Evolutionary conservation across 2,888 invertebrate genomes (phyloP), one percentile per base, ranked within the genome.

Genomic region (Melieria crassipennis): DNA sequence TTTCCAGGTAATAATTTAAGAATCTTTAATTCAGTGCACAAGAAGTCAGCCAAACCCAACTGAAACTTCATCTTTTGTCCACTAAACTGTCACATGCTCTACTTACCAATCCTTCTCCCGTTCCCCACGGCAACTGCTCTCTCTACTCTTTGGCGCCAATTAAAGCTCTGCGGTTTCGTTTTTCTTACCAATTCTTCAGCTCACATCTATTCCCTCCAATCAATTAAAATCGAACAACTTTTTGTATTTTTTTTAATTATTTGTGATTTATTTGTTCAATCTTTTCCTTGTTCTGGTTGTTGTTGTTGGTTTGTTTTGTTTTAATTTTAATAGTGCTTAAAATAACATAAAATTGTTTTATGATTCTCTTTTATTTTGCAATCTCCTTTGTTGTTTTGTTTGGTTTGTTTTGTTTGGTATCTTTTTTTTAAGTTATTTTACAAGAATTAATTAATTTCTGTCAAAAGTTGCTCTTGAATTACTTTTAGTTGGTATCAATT

Each of bases 261-360:
- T 56, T 57, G 47, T 42, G 57, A 57, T 70, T 70, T 64, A 65
- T 69, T 69, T 61, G 13, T 69, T 61, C 55, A 61, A 61, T 55
- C 55, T 62, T 62, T 58, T 61, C 47, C 48, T 42, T 58, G n/a
- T 47, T 61, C 42, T 62, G 62, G 65, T 76, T 76, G 77, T 78
- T 76, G 30, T 30, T 30, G 7, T 58, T 66, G 50, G 66, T 58
- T 66, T 62, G 43, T 7, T 57, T 55, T 55, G 75, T 80, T 80
- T 69, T 52, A 46, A 55, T 69, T 46, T 61, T 16, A 50, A 62
- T 69, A 69, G 68, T 62, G 68, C 68, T 69, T 69, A 55, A 69
- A 69, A 62, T 69, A 69, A 69, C 68, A 52, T 69, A 56, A 69
- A 55, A 62, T 62, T 46, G 61, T 55, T 55, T 56, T 13, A 55